Evolutionary conservation across 2,113 vertebrate species (phyloP).

Genomic region (Hyaena hyaena): DNA sequence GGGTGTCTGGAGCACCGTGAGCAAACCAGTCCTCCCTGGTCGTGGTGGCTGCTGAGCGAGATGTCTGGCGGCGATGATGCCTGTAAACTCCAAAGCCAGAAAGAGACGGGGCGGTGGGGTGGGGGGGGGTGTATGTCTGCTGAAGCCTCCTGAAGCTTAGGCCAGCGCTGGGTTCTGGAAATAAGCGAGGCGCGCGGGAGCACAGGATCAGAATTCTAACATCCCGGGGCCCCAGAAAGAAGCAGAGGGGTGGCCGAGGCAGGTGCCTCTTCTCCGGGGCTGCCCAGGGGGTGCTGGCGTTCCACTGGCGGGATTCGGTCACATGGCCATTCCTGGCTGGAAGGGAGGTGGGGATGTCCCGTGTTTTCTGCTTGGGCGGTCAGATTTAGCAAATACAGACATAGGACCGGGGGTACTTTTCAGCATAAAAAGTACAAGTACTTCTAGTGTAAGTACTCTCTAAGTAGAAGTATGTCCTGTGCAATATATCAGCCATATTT

Average conservation of each 20-base stretch:
- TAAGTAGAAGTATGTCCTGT: too few relatives aligned
- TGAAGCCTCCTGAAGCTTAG: fast-evolving
- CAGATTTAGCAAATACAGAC: not conserved
- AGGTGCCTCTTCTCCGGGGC: not conserved
- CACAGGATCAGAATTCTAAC: not conserved
- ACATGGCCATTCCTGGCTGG: not conserved
- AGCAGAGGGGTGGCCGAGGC: not conserved
- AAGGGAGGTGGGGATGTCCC: not conserved
- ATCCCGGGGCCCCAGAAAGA: not conserved
- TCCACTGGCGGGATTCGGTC: not conserved
- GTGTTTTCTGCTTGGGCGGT: not conserved
- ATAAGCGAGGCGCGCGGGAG: fast-evolving
- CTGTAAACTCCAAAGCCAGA: not conserved
- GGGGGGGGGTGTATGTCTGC: too few relatives aligned
- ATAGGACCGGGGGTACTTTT: fast-evolving
- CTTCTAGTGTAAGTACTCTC: not conserved
- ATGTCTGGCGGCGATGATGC: not conserved
- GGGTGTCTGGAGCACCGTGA: not conserved
- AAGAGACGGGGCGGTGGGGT: too few relatives aligned
- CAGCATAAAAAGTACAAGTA: too few relatives aligned
- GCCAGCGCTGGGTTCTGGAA: not conserved
- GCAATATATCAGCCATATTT: not conserved
- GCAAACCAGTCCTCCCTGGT: not conserved
- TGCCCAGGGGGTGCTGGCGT: fast-evolving
- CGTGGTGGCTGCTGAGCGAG: fast-evolving